Conservation (phyloP, 1,140 invertebrate genomes). For the Watersipora subatra region DNA sequence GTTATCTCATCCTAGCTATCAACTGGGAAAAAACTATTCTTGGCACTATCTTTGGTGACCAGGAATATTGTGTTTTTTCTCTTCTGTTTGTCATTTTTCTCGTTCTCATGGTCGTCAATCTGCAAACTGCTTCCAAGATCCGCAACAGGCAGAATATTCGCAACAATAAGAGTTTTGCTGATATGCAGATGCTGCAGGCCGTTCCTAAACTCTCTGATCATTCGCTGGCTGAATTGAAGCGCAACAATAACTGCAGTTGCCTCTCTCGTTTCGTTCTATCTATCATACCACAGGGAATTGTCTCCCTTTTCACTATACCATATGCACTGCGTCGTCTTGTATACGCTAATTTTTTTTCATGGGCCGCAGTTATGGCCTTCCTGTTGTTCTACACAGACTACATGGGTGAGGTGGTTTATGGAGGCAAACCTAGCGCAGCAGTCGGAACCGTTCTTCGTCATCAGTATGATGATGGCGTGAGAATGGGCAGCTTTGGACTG, state of each 20-base stretch:
- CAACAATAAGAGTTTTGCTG: neutral
- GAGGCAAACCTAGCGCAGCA: conserved; percentile 39
- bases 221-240: neutral
- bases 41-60: conserved; percentile 26
- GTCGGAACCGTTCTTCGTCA: conserved; percentile 24
- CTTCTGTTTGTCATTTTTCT: conserved; percentile 29
- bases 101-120: conserved; percentile 22
- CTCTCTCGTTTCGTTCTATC: no score
- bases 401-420: conserved; percentile 43
- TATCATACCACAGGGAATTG: neutral
- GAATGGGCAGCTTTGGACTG: conserved; percentile 45
- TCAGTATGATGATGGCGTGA: conserved; percentile 43
- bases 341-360: conserved; percentile 33
- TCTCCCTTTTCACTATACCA: conserved; percentile 23
- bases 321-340: conserved; percentile 32
- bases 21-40: conserved; percentile 38
- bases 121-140: conserved; percentile 9
- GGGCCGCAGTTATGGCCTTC: conserved; percentile 43
- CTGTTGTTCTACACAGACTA: conserved; percentile 46
- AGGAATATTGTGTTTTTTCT: conserved; percentile 32
- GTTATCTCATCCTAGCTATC: conserved; percentile 43
- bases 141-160: conserved; percentile 16
- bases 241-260: neutral
- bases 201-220: neutral
- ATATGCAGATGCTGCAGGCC: neutral